phyloP scores from a whole-genome alignment of 2,888 invertebrate species.

The Nezara viridula region DNA sequence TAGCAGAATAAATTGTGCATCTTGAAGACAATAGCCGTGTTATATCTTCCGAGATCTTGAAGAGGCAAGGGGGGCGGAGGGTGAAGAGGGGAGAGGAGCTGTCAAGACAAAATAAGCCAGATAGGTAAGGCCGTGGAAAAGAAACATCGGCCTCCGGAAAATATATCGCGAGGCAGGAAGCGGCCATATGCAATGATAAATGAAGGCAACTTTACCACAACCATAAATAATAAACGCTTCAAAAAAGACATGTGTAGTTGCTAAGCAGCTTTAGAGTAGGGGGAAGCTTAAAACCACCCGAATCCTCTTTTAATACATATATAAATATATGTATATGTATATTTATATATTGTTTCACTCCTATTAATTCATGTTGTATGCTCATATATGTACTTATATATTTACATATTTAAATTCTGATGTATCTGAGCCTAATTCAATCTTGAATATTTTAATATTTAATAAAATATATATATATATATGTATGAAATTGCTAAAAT shows the following conservation, averaged over 20 bases:
- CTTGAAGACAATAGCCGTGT: background rate
- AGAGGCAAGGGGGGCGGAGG: no score
- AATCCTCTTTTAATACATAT: background rate
- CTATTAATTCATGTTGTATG: background rate
- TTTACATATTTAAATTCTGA: background rate
- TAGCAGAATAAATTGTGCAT: background rate
- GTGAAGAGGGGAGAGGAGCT: background rate
- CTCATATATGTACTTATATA: background rate
- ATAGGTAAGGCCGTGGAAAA: background rate
- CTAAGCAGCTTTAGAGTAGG: background rate
- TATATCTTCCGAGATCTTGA: background rate
- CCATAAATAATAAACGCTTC: slow-evolving; percentile 51
- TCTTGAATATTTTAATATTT: background rate
- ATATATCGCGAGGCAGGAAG: background rate
- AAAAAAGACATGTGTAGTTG: slow-evolving; percentile 2
- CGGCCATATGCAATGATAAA: slow-evolving; percentile 40
- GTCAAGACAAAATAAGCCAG: background rate
- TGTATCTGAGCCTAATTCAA: background rate
- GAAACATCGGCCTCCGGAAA: background rate
- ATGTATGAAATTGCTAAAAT: background rate
- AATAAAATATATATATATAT: background rate
- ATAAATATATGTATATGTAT: background rate
- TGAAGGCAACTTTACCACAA: slow-evolving; percentile 40
- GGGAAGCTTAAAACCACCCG: background rate
- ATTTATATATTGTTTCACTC: background rate